Base-by-base conservation (phyloP, 2,113 vertebrate genomes). In the Labeo rohita region DNA sequence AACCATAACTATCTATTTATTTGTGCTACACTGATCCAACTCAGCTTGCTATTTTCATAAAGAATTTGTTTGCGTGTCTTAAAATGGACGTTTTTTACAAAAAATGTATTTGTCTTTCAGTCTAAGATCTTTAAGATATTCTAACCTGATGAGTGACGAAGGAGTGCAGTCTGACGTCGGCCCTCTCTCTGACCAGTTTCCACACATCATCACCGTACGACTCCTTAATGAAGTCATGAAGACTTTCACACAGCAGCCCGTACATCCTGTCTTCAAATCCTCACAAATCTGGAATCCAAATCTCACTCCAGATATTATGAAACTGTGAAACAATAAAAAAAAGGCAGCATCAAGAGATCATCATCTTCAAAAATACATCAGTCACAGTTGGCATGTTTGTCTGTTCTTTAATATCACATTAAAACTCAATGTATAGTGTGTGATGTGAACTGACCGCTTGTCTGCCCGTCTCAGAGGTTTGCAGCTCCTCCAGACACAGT, bases 221-320 rank as follows among this genome's bases (percentile, higher is more conserved):
- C 89, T 95, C 95, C 87, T 95, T 93, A 90, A 95, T 95, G 89
- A 95, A 96, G 91, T 95, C 94, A 1, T 95, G 95, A 68, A 95
- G 93, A 88, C 94, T 95, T 89, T 95, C 95, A 63, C 94, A 94
- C 91, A 95, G 93, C 87, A 95, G 90, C 66, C 94, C 94, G 23
- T 95, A 94, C 94, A 94, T 95, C 75, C 77, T 85, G 78, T 47
- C 21, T 21, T 81, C 73, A 84, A 28, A 47, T 12, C 6, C 59
- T 15, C n/a, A 36, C n/a, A 21, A 61, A 18, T 43, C 39, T 11
- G 43, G 18, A 23, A 6, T 74, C 39, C 36, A 73, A 34, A 28
- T 77, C 50, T 28, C n/a, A 36, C 12, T n/a, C 6, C 23, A 76
- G 7, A 36, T 54, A 56, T 56, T 56, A 18, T 15, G 9, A 28